Conservation (phyloP, 2,797 vertebrate genomes). For the Melanotaenia boesemani region DNA sequence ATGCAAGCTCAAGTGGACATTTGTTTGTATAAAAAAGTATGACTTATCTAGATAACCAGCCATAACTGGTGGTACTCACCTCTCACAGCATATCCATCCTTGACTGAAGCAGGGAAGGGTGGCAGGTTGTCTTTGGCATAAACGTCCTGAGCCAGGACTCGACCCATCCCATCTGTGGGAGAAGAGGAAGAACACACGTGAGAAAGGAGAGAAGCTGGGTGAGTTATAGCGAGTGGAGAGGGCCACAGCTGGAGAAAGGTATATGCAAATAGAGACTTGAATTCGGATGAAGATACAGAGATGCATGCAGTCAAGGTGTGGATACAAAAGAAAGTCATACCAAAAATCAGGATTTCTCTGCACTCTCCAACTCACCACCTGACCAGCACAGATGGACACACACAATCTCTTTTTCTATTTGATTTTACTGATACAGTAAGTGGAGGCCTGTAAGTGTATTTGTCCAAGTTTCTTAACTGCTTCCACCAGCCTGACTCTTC, state of each 20-base stretch:
- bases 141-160: conserved; percentile 99
- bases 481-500: conserved; percentile 30
- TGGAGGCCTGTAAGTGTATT: conserved; percentile 26
- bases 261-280: conserved; percentile 23
- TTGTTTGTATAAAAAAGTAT: not conserved
- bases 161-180: conserved; percentile 94
- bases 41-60: not conserved
- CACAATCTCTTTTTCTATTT: conserved; percentile 10
- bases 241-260: conserved; percentile 36
- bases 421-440: conserved; percentile 12
- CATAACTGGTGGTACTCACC: conserved; percentile 78
- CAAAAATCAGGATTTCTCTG: conserved; percentile 52
- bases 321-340: conserved; percentile 44
- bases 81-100: conserved; percentile 99
- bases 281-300: conserved; percentile 48
- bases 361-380: conserved; percentile 56
- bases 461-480: conserved; percentile 23
- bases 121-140: conserved; percentile 99
- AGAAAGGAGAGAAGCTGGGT: conserved; percentile 15
- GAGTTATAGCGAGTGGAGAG: conserved; percentile 6
- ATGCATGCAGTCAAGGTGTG: conserved; percentile 37
- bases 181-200: conserved; percentile 37
- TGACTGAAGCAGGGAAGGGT: conserved; percentile 98
- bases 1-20: not conserved
- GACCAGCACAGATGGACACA: conserved; percentile 30